Evolutionary conservation across 2,113 vertebrate species (phyloP).

Genomic region (Platysternon megacephalum): DNA sequence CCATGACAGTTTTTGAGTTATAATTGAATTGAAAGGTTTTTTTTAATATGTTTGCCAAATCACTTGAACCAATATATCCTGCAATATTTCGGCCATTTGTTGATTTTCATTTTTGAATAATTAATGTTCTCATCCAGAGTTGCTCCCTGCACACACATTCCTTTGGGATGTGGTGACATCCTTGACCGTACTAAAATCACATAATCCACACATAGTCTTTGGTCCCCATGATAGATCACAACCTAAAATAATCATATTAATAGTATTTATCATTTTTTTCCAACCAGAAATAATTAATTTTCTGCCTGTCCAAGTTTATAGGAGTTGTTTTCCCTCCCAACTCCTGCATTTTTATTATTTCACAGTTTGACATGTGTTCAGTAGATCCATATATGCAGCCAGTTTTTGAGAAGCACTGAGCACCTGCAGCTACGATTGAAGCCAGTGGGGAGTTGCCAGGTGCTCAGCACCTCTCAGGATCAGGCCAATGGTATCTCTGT

Average conservation of each 20-base stretch:
- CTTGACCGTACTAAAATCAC: constrained; percentile 27
- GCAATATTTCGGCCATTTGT: constrained; percentile 59
- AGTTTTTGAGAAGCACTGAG: background rate
- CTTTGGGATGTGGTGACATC: constrained; percentile 14
- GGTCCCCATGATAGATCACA: background rate
- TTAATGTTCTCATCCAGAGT: constrained; percentile 53
- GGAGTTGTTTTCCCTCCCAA: background rate
- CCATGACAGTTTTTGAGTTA: constrained; percentile 52
- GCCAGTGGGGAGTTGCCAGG: rapidly evolving
- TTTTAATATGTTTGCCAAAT: background rate
- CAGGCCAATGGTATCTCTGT: background rate
- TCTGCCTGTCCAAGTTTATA: constrained; percentile 28
- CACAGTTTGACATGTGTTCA: background rate
- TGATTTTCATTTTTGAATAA: constrained; percentile 65
- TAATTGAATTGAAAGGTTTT: constrained; percentile 62
- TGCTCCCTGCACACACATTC: constrained; percentile 52
- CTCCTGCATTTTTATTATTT: background rate
- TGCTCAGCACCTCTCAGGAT: background rate
- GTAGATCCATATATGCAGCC: background rate
- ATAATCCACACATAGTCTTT: constrained; percentile 28
- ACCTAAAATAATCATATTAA: background rate
- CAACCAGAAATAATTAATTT: constrained; percentile 5
- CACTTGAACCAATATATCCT: constrained; percentile 33
- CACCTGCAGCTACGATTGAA: background rate
- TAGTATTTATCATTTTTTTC: constrained; percentile 37